Evolutionary conservation across 2,797 vertebrate species (phyloP).

Genomic region (Danionella dracula): DNA sequence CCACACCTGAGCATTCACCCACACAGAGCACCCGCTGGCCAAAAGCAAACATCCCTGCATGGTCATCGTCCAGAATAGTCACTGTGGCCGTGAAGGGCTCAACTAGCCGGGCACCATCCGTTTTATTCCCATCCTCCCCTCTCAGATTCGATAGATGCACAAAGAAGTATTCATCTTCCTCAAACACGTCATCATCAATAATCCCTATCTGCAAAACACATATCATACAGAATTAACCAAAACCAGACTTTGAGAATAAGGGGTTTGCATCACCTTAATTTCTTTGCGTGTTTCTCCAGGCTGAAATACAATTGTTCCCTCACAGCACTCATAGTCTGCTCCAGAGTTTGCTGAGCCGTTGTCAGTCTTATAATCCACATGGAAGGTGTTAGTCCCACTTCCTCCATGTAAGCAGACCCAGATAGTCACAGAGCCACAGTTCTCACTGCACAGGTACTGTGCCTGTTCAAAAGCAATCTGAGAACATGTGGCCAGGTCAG

Average conservation of each 20-base stretch:
- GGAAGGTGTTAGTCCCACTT: constrained; percentile 80
- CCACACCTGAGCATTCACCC: constrained; percentile 82
- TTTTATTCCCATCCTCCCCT: constrained; percentile 77
- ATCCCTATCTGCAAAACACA: constrained; percentile 70
- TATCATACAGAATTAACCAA: neutral
- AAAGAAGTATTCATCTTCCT: constrained; percentile 91
- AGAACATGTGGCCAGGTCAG: constrained; percentile 65
- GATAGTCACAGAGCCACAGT: constrained; percentile 75
- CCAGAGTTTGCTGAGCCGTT: constrained; percentile 90
- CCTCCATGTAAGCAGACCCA: constrained; percentile 75
- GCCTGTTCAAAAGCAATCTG: constrained; percentile 82
- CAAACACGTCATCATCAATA: constrained; percentile 92
- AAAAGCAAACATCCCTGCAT: constrained; percentile 92
- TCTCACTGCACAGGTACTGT: constrained; percentile 90
- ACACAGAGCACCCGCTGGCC: constrained; percentile 76
- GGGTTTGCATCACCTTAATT: constrained; percentile 66
- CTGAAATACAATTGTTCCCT: constrained; percentile 88
- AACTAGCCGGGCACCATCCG: constrained; percentile 72
- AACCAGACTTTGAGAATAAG: too few relatives aligned
- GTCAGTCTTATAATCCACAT: constrained; percentile 90
- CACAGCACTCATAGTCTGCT: constrained; percentile 75
- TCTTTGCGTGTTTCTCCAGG: constrained; percentile 87
- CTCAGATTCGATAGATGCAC: constrained; percentile 81
- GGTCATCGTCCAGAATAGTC: constrained; percentile 94
- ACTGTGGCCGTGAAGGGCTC: constrained; percentile 82